Evolutionary conservation across 2,888 invertebrate genomes (phyloP).

Genomic region (Drosophila lacicola): DNA sequence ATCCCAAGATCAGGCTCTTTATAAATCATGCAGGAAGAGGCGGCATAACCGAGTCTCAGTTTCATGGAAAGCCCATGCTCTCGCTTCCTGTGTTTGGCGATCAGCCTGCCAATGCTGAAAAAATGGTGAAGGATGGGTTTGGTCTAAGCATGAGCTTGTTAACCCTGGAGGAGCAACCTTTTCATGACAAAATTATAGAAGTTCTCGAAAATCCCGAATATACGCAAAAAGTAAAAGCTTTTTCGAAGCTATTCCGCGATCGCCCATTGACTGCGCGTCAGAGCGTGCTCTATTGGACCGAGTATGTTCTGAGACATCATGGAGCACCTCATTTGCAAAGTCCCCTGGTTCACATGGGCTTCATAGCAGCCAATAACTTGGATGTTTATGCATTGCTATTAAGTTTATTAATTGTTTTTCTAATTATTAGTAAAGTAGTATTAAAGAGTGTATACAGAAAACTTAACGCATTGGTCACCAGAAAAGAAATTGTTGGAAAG

Average conservation of each 20-base stretch:
- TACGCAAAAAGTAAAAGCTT: slow-evolving; percentile 78
- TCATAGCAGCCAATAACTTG: slow-evolving; percentile 85
- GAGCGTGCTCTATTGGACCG: slow-evolving; percentile 87
- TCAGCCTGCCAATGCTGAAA: slow-evolving; percentile 74
- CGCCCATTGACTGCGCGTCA: slow-evolving; percentile 86
- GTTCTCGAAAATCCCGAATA: slow-evolving; percentile 68
- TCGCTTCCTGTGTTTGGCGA: slow-evolving; percentile 82
- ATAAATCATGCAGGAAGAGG: slow-evolving; percentile 89
- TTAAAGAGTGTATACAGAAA: slow-evolving; percentile 10
- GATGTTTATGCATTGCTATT: slow-evolving; percentile 83
- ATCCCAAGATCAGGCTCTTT: slow-evolving; percentile 87
- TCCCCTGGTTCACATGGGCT: slow-evolving; percentile 85
- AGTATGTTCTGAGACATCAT: slow-evolving; percentile 86
- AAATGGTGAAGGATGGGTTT: slow-evolving; percentile 69
- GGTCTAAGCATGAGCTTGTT: slow-evolving; percentile 63
- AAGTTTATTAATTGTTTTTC: neutral
- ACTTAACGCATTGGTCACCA: neutral
- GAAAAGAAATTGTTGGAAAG: neutral
- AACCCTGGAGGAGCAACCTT: slow-evolving; percentile 49
- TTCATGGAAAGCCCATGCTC: slow-evolving; percentile 86
- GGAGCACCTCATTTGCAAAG: slow-evolving; percentile 86
- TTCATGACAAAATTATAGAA: slow-evolving; percentile 52
- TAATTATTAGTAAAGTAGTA: neutral
- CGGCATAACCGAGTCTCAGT: slow-evolving; percentile 88
- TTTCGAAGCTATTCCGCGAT: slow-evolving; percentile 86